Percentiles rank a stretch among this genome's conserved stretches.
phyloP scores from a whole-genome alignment of 2,113 vertebrate genomes.

The Alethe castanea region DNA sequence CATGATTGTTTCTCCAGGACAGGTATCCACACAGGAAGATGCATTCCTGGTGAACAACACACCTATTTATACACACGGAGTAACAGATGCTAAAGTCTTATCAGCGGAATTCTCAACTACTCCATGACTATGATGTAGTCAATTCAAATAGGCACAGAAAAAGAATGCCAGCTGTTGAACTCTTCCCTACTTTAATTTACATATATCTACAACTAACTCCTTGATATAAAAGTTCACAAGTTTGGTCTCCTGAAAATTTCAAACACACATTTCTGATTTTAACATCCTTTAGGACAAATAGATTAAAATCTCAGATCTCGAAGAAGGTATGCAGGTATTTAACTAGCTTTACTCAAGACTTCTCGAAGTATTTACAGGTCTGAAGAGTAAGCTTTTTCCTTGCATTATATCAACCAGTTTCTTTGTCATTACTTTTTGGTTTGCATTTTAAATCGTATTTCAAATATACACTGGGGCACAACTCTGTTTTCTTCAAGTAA shows the following conservation, averaged over 20 bases:
- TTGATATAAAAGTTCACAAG: background rate
- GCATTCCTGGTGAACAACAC: background rate
- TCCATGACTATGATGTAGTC: background rate
- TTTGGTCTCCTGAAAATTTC: background rate
- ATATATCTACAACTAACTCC: background rate
- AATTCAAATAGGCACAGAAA: background rate
- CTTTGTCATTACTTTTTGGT: background rate
- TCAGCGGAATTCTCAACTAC: background rate
- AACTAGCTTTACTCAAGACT: background rate
- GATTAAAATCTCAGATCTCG: background rate
- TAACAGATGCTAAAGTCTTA: background rate
- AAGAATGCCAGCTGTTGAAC: background rate
- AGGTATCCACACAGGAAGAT: background rate
- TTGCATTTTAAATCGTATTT: background rate
- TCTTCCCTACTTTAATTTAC: background rate
- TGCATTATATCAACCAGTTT: background rate
- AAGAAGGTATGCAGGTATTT: background rate
- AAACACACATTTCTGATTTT: background rate
- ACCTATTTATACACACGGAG: background rate
- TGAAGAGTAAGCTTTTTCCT: background rate
- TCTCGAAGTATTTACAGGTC: background rate
- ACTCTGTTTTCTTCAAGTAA: background rate
- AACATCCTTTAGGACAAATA: background rate
- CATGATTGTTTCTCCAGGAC: background rate
- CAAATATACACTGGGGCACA: background rate